A percentile compares a stretch with the other conserved stretches of the same genome.
These are phyloP conservation scores for Thereuonema tuberculata DNA, from an alignment of 1,140 invertebrate species.

Conservation along the genomic window DNA sequence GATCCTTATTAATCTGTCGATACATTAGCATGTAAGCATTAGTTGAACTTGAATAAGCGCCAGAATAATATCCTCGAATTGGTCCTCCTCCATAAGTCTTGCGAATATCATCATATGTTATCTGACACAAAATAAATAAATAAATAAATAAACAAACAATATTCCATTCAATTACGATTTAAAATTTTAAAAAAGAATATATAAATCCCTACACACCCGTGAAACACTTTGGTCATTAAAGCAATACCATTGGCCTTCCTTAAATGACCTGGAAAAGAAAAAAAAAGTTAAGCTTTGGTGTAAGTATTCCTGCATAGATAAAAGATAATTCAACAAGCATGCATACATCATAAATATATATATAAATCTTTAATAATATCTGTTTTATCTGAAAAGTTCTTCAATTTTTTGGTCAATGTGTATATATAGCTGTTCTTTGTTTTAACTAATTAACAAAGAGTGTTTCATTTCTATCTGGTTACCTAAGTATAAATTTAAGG, in stretches of 20 bases:
- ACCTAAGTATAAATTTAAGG: no score
- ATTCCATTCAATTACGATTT: not conserved
- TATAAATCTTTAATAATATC: no score
- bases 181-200: not conserved
- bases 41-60: slow-evolving; percentile 62
- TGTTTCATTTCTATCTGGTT: no score
- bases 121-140: slow-evolving; percentile 34
- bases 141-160: not conserved
- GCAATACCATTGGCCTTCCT: slow-evolving; percentile 41
- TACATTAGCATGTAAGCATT: slow-evolving; percentile 94
- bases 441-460: no score
- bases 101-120: slow-evolving; percentile 65
- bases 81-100: slow-evolving; percentile 69
- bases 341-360: no score
- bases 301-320: no score
- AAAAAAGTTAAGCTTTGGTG: slow-evolving; percentile 16
- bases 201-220: slow-evolving; percentile 22
- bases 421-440: no score
- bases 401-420: no score
- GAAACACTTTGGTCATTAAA: slow-evolving; percentile 44
- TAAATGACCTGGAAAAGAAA: slow-evolving; percentile 32
- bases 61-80: slow-evolving; percentile 52
- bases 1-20: slow-evolving; percentile 54
- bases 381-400: no score
- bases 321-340: no score